Base-by-base conservation (phyloP, 2,888 invertebrate genomes). In the Hesperia comma region DNA sequence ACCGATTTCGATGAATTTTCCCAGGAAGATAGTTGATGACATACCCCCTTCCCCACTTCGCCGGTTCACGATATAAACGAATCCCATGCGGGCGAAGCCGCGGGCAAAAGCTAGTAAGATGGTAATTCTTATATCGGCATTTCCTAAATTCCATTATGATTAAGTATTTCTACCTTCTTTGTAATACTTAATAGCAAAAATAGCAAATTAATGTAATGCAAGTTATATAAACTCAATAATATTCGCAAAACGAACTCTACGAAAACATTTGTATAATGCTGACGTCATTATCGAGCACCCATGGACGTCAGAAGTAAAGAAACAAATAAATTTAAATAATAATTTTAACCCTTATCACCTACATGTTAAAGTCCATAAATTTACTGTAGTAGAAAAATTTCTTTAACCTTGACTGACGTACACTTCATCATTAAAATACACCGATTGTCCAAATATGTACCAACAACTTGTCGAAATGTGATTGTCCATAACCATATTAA, bases 391-490 rank as follows among this genome's bases (percentile, higher is more conserved):
- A 26, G n/a, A 55, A 37, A 21, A 63, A 63, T 46, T 56, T 63
- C 63, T 63, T 43, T 63, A 55, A 26, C 63, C 63, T 63, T 63
- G 63, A 63, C 63, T 55, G 62, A 12, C 21, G 33, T 61, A 37
- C 60, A 53, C 63, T 63, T 63, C 26, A 55, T 55, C 55, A 55
- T 55, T 55, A 46, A 55, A 43, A 33, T 55, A 14, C 19, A 64
- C 17, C 41, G 32, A 58, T 64, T 63, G 58, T 64, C 64, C 64
- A 64, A 64, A 64, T 64, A 64, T 64, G 64, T 49, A 56, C 55
- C 33, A 56, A 37, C 63, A 57, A 51, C 57, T 64, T 58, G 63
- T 58, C 63, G 58, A 64, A 58, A 58, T 58, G 17, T 21, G 32
- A 64, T 51, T 64, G 57, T 57, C 57, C 51, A 51, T 64, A n/a